Conservation (phyloP, 2,797 vertebrate species). For the Urophycis tenuis region DNA sequence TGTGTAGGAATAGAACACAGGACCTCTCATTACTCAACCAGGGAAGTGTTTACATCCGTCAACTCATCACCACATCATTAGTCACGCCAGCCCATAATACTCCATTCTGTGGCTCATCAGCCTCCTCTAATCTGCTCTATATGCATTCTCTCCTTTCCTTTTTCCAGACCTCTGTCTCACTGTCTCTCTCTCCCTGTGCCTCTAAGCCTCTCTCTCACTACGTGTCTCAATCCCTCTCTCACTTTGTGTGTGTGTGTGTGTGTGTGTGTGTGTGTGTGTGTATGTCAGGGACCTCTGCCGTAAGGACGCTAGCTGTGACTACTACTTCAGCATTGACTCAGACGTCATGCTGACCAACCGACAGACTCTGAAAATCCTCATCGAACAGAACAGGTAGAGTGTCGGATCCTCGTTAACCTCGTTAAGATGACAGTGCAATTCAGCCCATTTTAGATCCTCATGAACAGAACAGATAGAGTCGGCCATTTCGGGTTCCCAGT, state of each 20-base stretch:
- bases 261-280: constrained; percentile 26
- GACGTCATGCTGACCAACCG: constrained; percentile 92
- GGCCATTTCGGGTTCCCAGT: neutral
- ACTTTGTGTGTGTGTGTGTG: neutral
- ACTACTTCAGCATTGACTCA: constrained; percentile 93
- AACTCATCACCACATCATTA: neutral
- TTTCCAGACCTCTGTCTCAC: neutral
- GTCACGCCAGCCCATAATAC: constrained; percentile 20
- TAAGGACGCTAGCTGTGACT: constrained; percentile 79
- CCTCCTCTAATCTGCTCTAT: constrained; percentile 43
- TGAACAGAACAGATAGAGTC: neutral
- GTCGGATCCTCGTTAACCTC: neutral
- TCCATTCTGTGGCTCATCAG: constrained; percentile 40
- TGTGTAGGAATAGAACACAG: neutral
- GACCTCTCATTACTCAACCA: too few species aligned
- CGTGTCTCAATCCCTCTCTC: too few species aligned
- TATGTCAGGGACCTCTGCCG: constrained; percentile 85
- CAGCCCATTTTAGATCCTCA: neutral
- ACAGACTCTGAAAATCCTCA: constrained; percentile 85
- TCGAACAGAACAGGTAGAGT: constrained; percentile 95
- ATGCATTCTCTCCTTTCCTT: constrained; percentile 7
- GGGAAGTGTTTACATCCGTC: neutral
- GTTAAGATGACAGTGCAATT: neutral
- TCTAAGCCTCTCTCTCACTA: constrained; percentile 21
- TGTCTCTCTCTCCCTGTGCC: constrained; percentile 20